Percentiles rank a stretch among this genome's conserved stretches.
These are phyloP conservation scores for Misgurnus mizolepis DNA, from an alignment of 2,113 vertebrate species.

Conservation along the genomic window DNA sequence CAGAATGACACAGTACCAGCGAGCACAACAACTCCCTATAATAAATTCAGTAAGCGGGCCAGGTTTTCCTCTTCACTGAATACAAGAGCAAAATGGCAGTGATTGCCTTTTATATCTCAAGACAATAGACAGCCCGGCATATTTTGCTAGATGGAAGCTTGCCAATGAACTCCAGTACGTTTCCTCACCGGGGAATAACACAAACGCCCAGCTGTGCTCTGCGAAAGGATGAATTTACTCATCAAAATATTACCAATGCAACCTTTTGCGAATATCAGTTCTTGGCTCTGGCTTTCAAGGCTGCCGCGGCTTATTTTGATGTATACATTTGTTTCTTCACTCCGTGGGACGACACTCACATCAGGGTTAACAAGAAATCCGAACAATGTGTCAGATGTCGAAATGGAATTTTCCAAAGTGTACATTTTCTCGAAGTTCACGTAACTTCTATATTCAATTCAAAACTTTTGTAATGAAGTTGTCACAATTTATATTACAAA, in stretches of 20 bases:
- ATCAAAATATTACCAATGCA: conserved; percentile 31
- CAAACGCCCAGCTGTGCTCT: conserved; percentile 14
- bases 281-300: not conserved
- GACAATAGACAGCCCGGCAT: conserved; percentile 26
- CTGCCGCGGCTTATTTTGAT: not conserved
- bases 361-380: conserved; percentile 1
- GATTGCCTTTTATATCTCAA: conserved; percentile 21
- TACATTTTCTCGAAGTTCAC: not conserved
- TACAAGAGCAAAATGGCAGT: conserved; percentile 12
- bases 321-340: not conserved
- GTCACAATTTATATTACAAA: conserved; percentile 21
- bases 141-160: conserved; percentile 7
- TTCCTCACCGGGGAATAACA: conserved; percentile 33
- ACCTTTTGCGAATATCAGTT: not conserved
- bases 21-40: not conserved
- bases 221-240: conserved; percentile 20
- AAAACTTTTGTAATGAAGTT: conserved; percentile 22
- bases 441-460: conserved; percentile 13
- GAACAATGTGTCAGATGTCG: not conserved
- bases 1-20: not conserved
- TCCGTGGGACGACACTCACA: not conserved
- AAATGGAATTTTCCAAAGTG: not conserved
- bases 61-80: not conserved
- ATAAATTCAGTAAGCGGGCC: not conserved
- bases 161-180: conserved; percentile 24